phyloP scores from a whole-genome alignment of 2,113 vertebrate genomes.

The Mastomys natalensis region DNA sequence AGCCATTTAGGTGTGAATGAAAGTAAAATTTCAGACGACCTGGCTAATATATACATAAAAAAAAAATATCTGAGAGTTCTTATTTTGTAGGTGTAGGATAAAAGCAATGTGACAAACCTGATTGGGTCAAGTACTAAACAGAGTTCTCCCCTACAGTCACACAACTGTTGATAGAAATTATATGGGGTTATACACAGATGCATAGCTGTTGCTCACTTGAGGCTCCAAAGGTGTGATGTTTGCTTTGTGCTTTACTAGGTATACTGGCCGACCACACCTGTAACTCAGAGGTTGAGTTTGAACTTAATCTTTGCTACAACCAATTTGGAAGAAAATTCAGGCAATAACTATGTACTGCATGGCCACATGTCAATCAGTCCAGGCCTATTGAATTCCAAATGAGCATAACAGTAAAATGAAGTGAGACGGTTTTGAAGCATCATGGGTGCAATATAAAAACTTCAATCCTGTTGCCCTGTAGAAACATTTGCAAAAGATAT shows the following conservation, averaged over 20 bases:
- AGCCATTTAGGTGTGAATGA: not conserved
- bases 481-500: not conserved
- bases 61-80: not conserved
- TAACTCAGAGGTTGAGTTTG: not conserved
- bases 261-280: not conserved
- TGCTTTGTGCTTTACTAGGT: not conserved
- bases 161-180: not conserved
- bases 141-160: not conserved
- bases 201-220: not conserved
- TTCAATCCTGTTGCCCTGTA: not conserved
- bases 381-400: constrained; percentile 31
- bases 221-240: not conserved
- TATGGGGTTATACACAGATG: too few relatives aligned
- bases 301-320: not conserved
- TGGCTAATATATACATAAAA: not conserved
- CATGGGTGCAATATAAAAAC: not conserved
- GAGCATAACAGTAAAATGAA: not conserved
- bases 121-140: not conserved
- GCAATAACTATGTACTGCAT: not conserved
- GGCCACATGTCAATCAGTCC: not conserved
- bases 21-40: not conserved
- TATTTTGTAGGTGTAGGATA: not conserved
- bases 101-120: not conserved
- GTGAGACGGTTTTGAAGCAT: not conserved
- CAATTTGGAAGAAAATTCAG: constrained; percentile 8